Evolutionary conservation across 2,797 vertebrate genomes (phyloP).

Genomic region (Garrulus glandarius): DNA sequence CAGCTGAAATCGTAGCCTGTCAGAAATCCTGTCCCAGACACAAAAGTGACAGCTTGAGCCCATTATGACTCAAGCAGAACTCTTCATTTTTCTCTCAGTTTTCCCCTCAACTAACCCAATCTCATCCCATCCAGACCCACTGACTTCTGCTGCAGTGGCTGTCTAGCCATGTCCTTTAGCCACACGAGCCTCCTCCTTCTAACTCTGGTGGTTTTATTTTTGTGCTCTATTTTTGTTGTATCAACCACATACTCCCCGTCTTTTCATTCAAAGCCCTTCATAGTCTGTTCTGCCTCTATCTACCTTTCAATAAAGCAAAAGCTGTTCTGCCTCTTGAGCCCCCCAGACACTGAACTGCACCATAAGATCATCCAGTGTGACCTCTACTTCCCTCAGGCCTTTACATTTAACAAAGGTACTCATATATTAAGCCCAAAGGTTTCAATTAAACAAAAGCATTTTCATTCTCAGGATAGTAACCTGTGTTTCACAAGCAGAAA

Average conservation of each 20-base stretch:
- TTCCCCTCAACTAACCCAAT: neutral
- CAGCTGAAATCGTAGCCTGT: conserved; percentile 2
- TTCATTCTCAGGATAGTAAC: neutral
- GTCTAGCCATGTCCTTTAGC: neutral
- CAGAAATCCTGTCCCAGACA: neutral
- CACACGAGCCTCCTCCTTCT: neutral
- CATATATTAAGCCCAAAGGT: neutral
- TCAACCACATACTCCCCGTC: neutral
- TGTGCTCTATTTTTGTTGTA: neutral
- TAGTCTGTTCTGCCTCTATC: neutral
- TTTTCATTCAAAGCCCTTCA: neutral
- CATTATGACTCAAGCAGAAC: neutral
- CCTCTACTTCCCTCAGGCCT: neutral
- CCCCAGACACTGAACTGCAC: neutral
- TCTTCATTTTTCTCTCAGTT: neutral
- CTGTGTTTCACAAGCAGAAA: conserved; percentile 35
- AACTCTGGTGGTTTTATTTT: neutral
- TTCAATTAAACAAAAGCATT: conserved; percentile 29
- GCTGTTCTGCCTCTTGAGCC: neutral
- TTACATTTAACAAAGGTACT: neutral
- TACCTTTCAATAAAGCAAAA: neutral
- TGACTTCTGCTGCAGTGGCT: neutral
- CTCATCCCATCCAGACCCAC: neutral
- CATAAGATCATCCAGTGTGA: neutral
- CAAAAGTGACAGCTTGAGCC: fast-evolving